Evolutionary conservation across 2,888 invertebrate genomes (phyloP).

Genomic region (Icerya purchasi): DNA sequence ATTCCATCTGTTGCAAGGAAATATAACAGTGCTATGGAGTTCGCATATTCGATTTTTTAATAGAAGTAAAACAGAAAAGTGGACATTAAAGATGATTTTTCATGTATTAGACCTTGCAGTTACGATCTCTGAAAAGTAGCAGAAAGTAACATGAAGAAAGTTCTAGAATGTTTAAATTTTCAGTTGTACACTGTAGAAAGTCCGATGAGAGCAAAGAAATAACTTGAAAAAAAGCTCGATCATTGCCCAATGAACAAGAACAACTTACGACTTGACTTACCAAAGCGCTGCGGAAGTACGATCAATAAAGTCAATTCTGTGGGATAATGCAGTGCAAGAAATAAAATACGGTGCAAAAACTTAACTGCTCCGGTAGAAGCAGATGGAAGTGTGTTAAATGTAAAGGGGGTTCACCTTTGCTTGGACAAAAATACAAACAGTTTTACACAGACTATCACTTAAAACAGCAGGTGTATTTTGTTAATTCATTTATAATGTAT

Average conservation of each 20-base stretch:
- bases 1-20: constrained; percentile 9
- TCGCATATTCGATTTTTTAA: constrained; percentile 1
- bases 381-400: not conserved
- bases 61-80: constrained; percentile 11
- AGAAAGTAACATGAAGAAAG: constrained; percentile 1
- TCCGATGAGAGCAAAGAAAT: not conserved
- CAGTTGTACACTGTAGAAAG: not conserved
- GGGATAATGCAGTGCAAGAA: not conserved
- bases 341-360: not conserved
- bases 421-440: not conserved
- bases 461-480: not conserved
- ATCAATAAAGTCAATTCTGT: not conserved
- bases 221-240: not conserved
- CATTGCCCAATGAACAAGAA: not conserved
- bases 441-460: not conserved
- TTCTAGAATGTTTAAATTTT: constrained; percentile 8
- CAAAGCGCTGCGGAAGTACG: not conserved
- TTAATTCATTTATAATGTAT: too few relatives aligned
- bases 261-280: not conserved
- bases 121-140: constrained; percentile 5
- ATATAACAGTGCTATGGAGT: constrained; percentile 15
- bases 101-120: constrained; percentile 11
- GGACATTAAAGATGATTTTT: constrained; percentile 11
- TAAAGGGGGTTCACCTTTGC: not conserved
- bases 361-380: not conserved